Evolutionary conservation across 2,888 invertebrate species (phyloP).

Genomic region (Cryptus viduatorius): DNA sequence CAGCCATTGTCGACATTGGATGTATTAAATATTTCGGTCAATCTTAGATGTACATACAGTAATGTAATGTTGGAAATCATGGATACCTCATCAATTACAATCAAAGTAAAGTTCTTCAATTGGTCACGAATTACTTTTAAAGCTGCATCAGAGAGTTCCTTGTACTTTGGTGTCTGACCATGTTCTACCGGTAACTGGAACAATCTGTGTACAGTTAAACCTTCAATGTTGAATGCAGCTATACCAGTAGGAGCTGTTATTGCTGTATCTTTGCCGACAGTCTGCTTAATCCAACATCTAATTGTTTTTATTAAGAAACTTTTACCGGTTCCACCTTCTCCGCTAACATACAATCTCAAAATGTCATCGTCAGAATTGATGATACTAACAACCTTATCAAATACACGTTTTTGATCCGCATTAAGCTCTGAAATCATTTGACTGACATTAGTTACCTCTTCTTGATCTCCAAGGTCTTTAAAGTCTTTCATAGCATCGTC

Average conservation of each 20-base stretch:
- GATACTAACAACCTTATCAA: conserved; percentile 7
- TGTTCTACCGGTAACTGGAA: conserved; percentile 56
- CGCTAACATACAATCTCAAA: conserved; percentile 25
- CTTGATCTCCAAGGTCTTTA: conserved; percentile 36
- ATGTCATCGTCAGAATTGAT: neutral
- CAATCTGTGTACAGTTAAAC: conserved; percentile 42
- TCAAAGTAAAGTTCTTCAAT: conserved; percentile 26
- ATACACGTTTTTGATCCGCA: conserved; percentile 21
- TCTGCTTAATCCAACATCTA: conserved; percentile 9
- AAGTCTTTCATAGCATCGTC: conserved; percentile 13
- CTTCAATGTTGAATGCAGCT: conserved; percentile 44
- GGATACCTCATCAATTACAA: conserved; percentile 52
- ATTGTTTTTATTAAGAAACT: conserved; percentile 36
- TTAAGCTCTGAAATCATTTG: conserved; percentile 29
- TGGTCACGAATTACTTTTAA: conserved; percentile 39
- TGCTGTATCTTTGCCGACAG: conserved; percentile 14
- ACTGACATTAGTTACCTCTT: conserved; percentile 15
- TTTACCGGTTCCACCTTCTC: conserved; percentile 32
- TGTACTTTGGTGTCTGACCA: conserved; percentile 32
- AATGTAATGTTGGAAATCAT: conserved; percentile 54
- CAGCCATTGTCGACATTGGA: conserved; percentile 32
- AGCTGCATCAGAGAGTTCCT: conserved; percentile 40
- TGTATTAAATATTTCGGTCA: conserved; percentile 30
- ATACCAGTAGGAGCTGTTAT: conserved; percentile 53
- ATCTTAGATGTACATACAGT: conserved; percentile 43